Base-by-base conservation (phyloP, 2,113 vertebrate genomes). In the Eulacestoma nigropectus region DNA sequence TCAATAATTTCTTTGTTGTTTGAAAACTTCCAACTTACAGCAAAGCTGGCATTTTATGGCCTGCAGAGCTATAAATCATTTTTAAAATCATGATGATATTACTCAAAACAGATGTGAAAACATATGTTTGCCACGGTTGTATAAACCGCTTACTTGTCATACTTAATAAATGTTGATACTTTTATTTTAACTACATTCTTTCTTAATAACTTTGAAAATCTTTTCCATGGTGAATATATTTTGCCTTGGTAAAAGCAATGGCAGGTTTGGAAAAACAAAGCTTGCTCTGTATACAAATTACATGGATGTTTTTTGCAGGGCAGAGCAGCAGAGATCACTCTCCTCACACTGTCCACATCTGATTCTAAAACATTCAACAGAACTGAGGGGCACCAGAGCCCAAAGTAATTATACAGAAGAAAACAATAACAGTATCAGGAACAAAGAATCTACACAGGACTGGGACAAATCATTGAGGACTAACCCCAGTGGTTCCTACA, bases 21-120 rank as follows among this genome's bases (percentile, higher is more conserved):
- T 92, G 84, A 92, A 96, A 95, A 95, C 96, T 93, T 97, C 67
- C 82, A 96, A 53, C 81, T 95, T 97, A 95, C 79, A 96, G 93
- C 96, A 97, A 97, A 97, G 89, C 83, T 96, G 95, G 95, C 87
- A 95, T 96, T 98, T 98, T 98, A 97, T 88, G 90, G 96, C 95
- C 93, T 97, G 90, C 88, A 97, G 84, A 97, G 95, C 94, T 97
- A 98, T 98, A 98, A 98, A 98, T 98, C 96, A 98, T 97, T 97
- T 97, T 97, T 87, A 94, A 97, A 98, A 98, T 98, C 96, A 98
- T 97, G 96, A 98, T 97, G 96, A 97, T 97, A 98, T 97, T 98
- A 98, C 96, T 96, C 89, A 98, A 98, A 98, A 96, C 97, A 98
- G 97, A 98, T 98, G 98, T 98, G 98, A 97, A 98, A 98, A 97